Conservation (phyloP, 2,888 invertebrate genomes). For the Ramazzottius varieornatus region DNA sequence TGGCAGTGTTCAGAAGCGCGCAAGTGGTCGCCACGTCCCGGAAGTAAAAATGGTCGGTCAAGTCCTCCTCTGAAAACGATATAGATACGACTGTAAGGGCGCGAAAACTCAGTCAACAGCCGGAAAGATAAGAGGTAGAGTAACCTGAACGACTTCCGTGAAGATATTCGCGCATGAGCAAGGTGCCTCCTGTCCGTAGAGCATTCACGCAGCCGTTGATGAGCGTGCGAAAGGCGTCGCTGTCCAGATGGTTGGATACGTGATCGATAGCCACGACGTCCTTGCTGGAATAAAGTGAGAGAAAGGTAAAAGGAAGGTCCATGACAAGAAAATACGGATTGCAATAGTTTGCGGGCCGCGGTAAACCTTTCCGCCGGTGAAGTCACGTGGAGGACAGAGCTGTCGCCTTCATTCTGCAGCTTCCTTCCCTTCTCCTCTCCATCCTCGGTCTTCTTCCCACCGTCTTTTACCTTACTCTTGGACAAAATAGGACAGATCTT, state of each 20-base stretch:
- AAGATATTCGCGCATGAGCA: constrained; percentile 23
- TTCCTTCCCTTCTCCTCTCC: too few species aligned
- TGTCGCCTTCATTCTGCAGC: background rate
- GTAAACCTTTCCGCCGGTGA: background rate
- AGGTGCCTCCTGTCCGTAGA: constrained; percentile 23
- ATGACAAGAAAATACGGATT: background rate
- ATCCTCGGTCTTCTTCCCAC: too few species aligned
- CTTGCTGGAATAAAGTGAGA: too few species aligned
- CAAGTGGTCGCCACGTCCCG: background rate
- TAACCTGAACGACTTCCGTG: background rate
- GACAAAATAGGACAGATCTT: too few species aligned
- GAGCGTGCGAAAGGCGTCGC: constrained; percentile 11
- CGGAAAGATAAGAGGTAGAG: background rate
- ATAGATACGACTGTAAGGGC: background rate
- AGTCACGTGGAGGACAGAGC: too few species aligned
- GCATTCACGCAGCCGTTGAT: constrained; percentile 21
- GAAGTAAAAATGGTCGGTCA: background rate
- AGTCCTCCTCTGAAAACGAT: background rate
- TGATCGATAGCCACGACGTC: background rate
- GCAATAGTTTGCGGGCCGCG: background rate
- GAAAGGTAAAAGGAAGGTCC: background rate
- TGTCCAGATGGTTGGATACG: background rate
- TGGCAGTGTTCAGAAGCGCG: background rate
- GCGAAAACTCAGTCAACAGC: too few species aligned
- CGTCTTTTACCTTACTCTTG: too few species aligned